Percentiles rank a stretch among this genome's conserved stretches.
phyloP scores from a whole-genome alignment of 2,797 vertebrate genomes.

The Passerculus sandwichensis region DNA sequence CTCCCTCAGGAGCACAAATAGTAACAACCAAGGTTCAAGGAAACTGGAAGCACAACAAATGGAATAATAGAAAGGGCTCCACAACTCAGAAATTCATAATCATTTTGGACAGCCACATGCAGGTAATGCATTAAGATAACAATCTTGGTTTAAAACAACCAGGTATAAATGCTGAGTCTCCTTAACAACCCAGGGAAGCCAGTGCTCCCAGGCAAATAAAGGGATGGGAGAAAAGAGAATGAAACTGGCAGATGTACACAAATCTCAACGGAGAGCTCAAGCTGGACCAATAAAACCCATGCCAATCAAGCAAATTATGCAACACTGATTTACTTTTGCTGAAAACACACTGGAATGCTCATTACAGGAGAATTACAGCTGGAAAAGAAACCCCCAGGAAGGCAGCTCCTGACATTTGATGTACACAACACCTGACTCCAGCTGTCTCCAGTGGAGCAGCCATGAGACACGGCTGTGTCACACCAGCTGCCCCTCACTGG shows the following conservation, averaged over 20 bases:
- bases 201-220: background rate
- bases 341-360: background rate
- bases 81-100: background rate
- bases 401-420: background rate
- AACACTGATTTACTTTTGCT: background rate
- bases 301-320: background rate
- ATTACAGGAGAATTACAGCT: background rate
- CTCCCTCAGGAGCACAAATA: background rate
- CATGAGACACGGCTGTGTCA: accelerated
- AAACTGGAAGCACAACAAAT: background rate
- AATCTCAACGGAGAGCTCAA: background rate
- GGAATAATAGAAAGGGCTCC: background rate
- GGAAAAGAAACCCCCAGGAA: background rate
- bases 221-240: background rate
- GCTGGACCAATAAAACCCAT: background rate
- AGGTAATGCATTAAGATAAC: background rate
- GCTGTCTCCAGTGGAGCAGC: background rate
- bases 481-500: background rate
- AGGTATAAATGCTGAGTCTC: background rate
- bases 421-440: background rate
- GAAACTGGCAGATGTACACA: background rate
- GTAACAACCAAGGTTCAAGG: background rate
- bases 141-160: background rate
- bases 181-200: background rate
- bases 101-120: background rate